Percentiles rank a stretch among this genome's conserved stretches.
phyloP scores from a whole-genome alignment of 2,113 vertebrate genomes.

The Engraulis encrasicolus region DNA sequence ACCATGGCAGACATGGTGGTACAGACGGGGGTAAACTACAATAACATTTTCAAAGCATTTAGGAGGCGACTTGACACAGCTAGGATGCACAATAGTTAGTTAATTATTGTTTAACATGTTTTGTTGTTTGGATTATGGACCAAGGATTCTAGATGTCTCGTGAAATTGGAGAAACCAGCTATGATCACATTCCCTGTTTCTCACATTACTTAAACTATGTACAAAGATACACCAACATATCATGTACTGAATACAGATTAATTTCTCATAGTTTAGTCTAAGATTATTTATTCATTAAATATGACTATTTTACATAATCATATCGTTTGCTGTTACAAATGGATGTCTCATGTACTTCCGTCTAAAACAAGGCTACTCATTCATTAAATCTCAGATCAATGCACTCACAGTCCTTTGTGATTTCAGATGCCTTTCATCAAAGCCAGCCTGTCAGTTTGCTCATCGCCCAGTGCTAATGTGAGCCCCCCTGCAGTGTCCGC shows the following conservation, averaged over 20 bases:
- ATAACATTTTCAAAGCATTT: background rate
- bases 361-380: background rate
- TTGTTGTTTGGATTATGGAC: background rate
- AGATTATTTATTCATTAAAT: background rate
- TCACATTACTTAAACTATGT: too few species aligned
- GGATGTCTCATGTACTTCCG: background rate
- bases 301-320: too few species aligned
- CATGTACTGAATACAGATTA: background rate
- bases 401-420: background rate
- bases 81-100: background rate
- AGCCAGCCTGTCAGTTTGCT: too few species aligned
- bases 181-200: too few species aligned
- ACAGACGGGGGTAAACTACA: background rate
- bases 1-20: background rate
- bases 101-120: background rate
- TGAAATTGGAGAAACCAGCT: too few species aligned
- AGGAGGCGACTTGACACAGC: background rate
- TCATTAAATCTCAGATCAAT: background rate
- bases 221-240: too few species aligned
- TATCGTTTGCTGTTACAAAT: too few species aligned
- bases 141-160: background rate
- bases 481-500: background rate
- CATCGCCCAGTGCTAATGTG: background rate
- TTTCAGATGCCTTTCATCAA: background rate
- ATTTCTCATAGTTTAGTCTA: background rate